Evolutionary conservation across 2,113 vertebrate genomes (phyloP).

Genomic region (Athene cunicularia): DNA sequence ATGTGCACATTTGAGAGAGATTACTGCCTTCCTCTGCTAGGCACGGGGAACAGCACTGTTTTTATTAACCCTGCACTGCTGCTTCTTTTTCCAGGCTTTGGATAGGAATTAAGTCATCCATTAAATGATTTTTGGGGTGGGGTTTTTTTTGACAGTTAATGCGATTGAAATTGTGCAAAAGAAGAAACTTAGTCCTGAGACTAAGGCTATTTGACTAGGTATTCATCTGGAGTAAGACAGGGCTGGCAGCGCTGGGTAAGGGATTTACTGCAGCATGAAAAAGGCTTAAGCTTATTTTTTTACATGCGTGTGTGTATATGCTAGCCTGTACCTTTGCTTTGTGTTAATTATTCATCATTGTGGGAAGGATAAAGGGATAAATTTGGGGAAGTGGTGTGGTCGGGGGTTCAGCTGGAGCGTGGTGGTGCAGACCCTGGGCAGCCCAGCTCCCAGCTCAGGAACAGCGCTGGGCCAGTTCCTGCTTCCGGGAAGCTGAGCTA

Average conservation of each 20-base stretch:
- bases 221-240: background rate
- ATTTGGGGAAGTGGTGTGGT: background rate
- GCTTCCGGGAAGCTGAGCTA: slow-evolving; percentile 37
- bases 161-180: background rate
- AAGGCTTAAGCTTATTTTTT: background rate
- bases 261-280: background rate
- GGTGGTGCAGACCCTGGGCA: background rate
- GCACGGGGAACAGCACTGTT: fast-evolving
- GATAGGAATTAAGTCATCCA: background rate
- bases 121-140: background rate
- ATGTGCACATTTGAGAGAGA: background rate
- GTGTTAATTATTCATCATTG: background rate
- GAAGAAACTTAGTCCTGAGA: background rate
- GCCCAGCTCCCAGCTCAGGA: background rate
- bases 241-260: background rate
- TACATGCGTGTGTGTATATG: fast-evolving
- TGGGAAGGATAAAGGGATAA: background rate
- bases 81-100: background rate
- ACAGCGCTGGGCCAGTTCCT: background rate
- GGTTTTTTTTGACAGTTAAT: background rate
- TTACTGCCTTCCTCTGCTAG: background rate
- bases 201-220: background rate
- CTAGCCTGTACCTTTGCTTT: background rate
- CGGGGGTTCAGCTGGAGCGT: fast-evolving
- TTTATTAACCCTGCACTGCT: background rate